Evolutionary conservation across 2,888 invertebrate genomes (phyloP), one percentile per base, ranked within the genome.

Genomic region (Syritta pipiens): DNA sequence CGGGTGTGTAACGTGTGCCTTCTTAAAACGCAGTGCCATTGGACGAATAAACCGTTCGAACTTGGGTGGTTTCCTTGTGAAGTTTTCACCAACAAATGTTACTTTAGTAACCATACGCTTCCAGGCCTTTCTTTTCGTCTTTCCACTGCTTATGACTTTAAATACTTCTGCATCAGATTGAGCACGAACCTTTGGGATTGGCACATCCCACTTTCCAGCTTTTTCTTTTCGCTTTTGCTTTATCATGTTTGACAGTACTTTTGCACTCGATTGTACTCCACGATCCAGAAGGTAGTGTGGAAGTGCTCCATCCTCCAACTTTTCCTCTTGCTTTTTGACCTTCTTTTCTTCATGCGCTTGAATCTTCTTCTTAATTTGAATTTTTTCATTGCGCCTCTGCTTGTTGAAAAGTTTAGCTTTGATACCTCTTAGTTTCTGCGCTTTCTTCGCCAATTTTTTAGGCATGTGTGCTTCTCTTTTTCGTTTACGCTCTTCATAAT

Each of bases 171-270:
- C 94, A 85, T 99, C 99, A 1, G 97, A 95, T 84, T 99, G 97
- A 0, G 98, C 98, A 85, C 95, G 92, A 0, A 99, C 99, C 92
- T 99, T 99, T 0, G 99, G 99, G 86, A 99, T 95, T 0, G 99
- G 99, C 0, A 99, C 99, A 85, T 99, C 97, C 98, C 99, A 99
- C 92, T 99, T 99, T 0, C 99, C 99, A 62, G 98, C 98, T 86
- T 99, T 99, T 87, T 99, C 99, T 89, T 99, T 99, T 0, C 99
- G 92, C 89, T 99, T 99, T 89, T 99, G 99, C 89, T 99, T 99
- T 81, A 99, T 97, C 96, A 98, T 98, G 88, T 99, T 99, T 0
- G 98, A 98, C 0, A 99, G 90, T 17, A 99, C 95, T 89, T 99
- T 99, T 1, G 98, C 97, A 42, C 96, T 91, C 1, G 95, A 94